Conservation (phyloP, 2,888 invertebrate species). For the Blastobasis lacticolella region DNA sequence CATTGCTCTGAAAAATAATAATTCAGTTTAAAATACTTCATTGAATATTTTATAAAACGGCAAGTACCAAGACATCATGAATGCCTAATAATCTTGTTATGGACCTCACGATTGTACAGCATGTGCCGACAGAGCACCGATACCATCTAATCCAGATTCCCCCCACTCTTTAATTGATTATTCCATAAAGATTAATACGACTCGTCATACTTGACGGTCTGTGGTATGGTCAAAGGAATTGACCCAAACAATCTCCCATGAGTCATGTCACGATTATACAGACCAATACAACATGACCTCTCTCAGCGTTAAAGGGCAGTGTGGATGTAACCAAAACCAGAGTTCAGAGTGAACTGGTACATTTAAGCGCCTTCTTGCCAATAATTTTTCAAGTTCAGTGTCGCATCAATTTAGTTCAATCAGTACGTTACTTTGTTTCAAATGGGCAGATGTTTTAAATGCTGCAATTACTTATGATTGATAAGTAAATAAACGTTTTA, state of each 20-base stretch:
- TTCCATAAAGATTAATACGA: conserved; percentile 66
- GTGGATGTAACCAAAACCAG: conserved; percentile 5
- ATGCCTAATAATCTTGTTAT: conserved; percentile 45
- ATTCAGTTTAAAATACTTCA: not conserved
- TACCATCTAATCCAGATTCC: conserved; percentile 69
- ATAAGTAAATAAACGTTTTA: no score
- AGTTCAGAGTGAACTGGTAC: conserved; percentile 23
- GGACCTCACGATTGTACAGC: conserved; percentile 49
- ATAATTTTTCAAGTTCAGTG: conserved; percentile 45
- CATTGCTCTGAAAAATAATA: not conserved
- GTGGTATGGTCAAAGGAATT: conserved; percentile 43
- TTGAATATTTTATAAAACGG: not conserved
- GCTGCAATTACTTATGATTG: not conserved
- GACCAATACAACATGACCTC: conserved; percentile 27
- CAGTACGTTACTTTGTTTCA: conserved; percentile 13
- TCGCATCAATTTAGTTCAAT: conserved; percentile 37
- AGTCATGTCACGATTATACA: conserved; percentile 34
- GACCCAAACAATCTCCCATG: conserved; percentile 43
- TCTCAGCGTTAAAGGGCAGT: conserved; percentile 5
- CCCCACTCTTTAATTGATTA: conserved; percentile 68
- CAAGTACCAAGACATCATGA: conserved; percentile 34
- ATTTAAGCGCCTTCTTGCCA: conserved; percentile 29
- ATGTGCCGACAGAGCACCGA: conserved; percentile 63
- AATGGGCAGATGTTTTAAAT: conserved; percentile 4
- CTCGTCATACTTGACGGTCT: conserved; percentile 59